These are phyloP conservation scores for Notarius lentiginosus DNA, from an alignment of 2,113 vertebrate genomes.

Conservation along the genomic window DNA sequence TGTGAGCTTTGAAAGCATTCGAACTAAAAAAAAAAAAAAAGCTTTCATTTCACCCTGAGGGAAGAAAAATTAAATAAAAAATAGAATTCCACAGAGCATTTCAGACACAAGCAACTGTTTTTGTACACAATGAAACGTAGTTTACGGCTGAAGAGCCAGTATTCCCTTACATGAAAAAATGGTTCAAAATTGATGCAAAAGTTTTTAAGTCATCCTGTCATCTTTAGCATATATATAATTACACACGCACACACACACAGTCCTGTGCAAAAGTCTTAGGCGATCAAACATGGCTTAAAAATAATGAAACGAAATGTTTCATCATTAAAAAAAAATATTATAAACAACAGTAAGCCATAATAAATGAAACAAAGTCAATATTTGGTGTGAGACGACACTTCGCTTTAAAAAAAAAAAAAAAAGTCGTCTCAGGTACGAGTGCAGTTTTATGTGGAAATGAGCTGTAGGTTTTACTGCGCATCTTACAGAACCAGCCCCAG, in stretches of 20 bases:
- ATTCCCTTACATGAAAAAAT: constrained; percentile 38
- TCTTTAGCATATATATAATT: neutral
- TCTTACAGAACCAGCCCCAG: too few species aligned
- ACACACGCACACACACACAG: neutral
- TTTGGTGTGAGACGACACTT: too few species aligned
- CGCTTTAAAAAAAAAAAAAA: too few species aligned
- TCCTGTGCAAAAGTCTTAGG: too few species aligned
- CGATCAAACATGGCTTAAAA: too few species aligned
- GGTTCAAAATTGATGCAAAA: constrained; percentile 15
- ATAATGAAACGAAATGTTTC: too few species aligned
- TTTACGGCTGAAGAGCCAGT: neutral
- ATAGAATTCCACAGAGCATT: constrained; percentile 48
- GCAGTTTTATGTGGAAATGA: too few species aligned
- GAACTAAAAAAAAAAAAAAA: constrained; percentile 46
- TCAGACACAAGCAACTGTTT: constrained; percentile 48
- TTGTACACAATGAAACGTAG: constrained; percentile 43
- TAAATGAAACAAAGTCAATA: too few species aligned
- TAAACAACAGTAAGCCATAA: too few species aligned
- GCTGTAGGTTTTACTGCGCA: too few species aligned
- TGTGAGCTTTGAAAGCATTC: constrained; percentile 61
- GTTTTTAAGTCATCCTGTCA: neutral
- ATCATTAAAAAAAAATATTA: too few species aligned
- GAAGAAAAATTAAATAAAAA: constrained; percentile 56
- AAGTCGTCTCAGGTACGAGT: too few species aligned
- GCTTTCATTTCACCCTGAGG: constrained; percentile 67